Conservation (phyloP, 2,113 vertebrate genomes). For the Parotia lawesii region DNA sequence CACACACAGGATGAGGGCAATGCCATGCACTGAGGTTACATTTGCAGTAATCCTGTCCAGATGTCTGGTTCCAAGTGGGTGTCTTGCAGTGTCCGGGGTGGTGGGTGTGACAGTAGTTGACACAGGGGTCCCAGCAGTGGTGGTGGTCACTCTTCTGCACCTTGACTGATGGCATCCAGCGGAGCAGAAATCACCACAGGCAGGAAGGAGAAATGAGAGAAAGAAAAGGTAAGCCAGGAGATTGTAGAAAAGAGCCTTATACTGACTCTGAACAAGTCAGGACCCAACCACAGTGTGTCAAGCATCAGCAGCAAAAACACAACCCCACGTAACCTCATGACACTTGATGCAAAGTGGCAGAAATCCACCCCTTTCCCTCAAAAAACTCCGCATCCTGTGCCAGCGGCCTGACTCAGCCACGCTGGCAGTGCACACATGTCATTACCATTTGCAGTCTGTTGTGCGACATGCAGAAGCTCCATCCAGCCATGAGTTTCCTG, state of each 20-base stretch:
- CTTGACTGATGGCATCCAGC: slow-evolving; percentile 78
- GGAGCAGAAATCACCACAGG: background rate
- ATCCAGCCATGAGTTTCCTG: background rate
- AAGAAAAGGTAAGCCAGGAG: background rate
- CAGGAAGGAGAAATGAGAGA: background rate
- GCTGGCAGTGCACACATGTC: background rate
- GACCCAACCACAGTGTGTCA: background rate
- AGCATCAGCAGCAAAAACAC: background rate
- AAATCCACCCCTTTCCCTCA: background rate
- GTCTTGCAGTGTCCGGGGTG: slow-evolving; percentile 84
- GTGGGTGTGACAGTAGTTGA: slow-evolving; percentile 86
- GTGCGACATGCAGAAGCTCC: rapidly evolving
- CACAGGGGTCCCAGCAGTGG: slow-evolving; percentile 88
- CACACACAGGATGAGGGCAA: background rate
- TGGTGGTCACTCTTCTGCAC: slow-evolving; percentile 90
- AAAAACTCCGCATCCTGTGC: background rate
- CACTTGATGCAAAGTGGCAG: background rate
- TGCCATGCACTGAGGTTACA: slow-evolving; percentile 69
- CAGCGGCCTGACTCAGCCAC: background rate
- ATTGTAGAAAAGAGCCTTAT: background rate
- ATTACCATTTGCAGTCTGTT: background rate
- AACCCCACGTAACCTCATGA: background rate
- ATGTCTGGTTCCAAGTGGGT: slow-evolving; percentile 81
- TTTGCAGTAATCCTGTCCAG: slow-evolving; percentile 88
- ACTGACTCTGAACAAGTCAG: background rate